Base-by-base conservation (phyloP, 1,140 invertebrate genomes). In the Luehdorfia chinensis region DNA sequence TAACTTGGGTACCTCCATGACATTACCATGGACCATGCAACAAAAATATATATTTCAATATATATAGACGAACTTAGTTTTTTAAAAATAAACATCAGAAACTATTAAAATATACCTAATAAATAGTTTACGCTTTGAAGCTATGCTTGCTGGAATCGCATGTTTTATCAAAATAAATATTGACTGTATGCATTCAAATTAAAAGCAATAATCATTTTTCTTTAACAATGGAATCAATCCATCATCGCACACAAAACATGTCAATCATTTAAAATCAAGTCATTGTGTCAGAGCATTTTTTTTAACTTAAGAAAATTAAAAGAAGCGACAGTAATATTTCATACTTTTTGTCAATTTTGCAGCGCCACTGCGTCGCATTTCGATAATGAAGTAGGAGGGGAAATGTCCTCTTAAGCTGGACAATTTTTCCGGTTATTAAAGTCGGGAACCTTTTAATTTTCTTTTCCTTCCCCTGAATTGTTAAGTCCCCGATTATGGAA, bases 401-500 rank as follows among this genome's bases (percentile, higher is more conserved):
- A 34, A 41, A 28, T 9, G 23, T 27, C 19, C 11, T 27, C 36
- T 41, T 41, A 41, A 41, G 23, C 13, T 15, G 1, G 37, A 41
- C 11, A 41, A 8, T 14, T 41, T 28, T 28, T 41, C 21, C 21
- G 37, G 37, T 28, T 41, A 41, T 41, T 28, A 41, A 41, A 41
- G 21, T 28, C 13, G 37, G 37, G 37, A 41, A 39, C 36, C 36
- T 28, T 41, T 41, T 23, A 41, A 41, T 41, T 41, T 41, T 41
- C 21, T 28, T 28, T 41, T 41, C 37, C 37, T 27, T 28, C 23
- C 37, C 27, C 23, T 28, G 39, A 43, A 43, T 43, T 43, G 39
- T 30, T 43, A 43, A 43, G 25, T 34, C 14, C 13, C 23, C 14
- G 39, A 43, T 43, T 43, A 30, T 28, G 39, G 27, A 43, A 43